phyloP scores from a whole-genome alignment of 2,888 invertebrate species.

The Crocallis elinguaria region DNA sequence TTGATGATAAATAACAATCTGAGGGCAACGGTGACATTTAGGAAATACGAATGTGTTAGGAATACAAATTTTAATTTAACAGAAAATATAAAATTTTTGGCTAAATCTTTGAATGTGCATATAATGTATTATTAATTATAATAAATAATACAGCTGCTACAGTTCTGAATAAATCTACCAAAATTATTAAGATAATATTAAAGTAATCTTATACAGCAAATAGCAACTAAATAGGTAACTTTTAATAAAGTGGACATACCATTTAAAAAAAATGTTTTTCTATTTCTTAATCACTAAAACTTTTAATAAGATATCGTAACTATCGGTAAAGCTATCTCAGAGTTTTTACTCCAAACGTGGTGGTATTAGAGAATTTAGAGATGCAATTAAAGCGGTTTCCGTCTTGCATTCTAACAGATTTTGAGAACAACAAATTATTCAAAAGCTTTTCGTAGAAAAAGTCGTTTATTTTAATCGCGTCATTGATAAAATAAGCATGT shows the following conservation, averaged over 20 bases:
- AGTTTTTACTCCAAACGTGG: not conserved
- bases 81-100: no score
- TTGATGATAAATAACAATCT: not conserved
- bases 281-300: not conserved
- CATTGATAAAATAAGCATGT: slow-evolving; percentile 16
- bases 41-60: not conserved
- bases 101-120: no score
- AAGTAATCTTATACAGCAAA: no score
- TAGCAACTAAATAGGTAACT: no score
- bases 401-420: not conserved
- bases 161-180: no score
- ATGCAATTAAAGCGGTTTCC: not conserved
- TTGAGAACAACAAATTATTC: not conserved
- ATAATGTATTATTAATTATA: no score
- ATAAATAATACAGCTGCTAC: no score
- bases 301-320: not conserved
- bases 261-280: not conserved
- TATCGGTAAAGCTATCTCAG: not conserved
- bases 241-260: no score
- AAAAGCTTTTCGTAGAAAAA: slow-evolving; percentile 8
- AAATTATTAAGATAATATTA: no score
- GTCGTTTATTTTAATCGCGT: slow-evolving; percentile 13
- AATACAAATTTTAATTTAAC: not conserved
- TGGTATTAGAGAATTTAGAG: not conserved
- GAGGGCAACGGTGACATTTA: not conserved